Evolutionary conservation across 2,888 invertebrate genomes (phyloP), one percentile per base, ranked within the genome.

Genomic region (Chloroclysta siterata): DNA sequence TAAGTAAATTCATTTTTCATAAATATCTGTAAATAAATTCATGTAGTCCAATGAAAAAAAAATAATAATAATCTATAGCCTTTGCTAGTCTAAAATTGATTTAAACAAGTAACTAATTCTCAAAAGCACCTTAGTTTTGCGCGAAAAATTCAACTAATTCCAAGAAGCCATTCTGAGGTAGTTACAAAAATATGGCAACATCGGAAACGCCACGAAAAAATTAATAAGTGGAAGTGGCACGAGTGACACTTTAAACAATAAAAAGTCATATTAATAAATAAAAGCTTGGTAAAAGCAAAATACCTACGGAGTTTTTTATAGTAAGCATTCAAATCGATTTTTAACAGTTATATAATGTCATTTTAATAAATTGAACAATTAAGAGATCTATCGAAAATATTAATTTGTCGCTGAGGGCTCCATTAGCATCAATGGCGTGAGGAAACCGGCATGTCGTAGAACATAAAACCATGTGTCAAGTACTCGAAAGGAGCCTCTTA

Each of bases 101-200:
- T 69, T 36, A 42, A 61, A 65, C 58, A 51, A 58, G 60, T 60
- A 56, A 59, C 50, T 64, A 66, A 70, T 63, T 67, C 60, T 66
- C 58, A 60, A 63, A 66, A 69, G 68, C 66, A 66, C 66, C 65
- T 47, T 53, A 55, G 22, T 68, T 64, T 50, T 65, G 63, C 65
- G 62, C 60, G 61, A 61, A 69, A 62, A 57, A 56, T 61, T 67
- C 46, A n/a, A 64, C 58, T 65, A 59, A 65, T 62, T 65, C 77
- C 76, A 81, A 84, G 83, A 81, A 79, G 75, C 77, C 77, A 80
- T 70, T 80, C 79, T 84, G 88, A 89, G 89, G 90, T 88, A 88
- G 87, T 87, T 88, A 80, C 82, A 81, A 81, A 74, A 76, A 84
- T 91, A 92, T 91, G 91, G 91, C 92, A 92, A 90, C 89, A 81